Base-by-base conservation (phyloP, 2,113 vertebrate species). In the Oncorhynchus nerka region DNA sequence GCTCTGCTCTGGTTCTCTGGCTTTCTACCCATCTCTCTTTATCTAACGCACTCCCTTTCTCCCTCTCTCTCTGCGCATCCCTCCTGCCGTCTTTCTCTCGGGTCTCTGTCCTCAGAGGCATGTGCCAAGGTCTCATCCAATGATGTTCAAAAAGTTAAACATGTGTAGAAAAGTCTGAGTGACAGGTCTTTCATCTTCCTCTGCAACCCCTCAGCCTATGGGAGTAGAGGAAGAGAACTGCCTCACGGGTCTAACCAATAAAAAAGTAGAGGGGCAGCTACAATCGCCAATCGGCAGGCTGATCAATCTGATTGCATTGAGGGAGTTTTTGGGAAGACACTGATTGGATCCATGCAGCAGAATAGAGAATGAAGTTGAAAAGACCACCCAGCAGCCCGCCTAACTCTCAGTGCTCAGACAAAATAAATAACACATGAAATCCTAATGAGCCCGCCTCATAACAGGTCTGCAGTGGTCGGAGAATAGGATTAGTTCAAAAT, bases 101-200 rank as follows among this genome's bases (percentile, higher is more conserved):
- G 11, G 72, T 86, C 76, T 81, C 83, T 85, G 75, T 79, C 72
- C 76, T 80, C 68, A 64, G 51, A 70, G 64, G 61, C 70, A 67
- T 11, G 51, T 16, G n/a, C 71, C 49, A 34, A 8, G 39, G 39
- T 77, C 65, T 39, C 1, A 19, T 22, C 80, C 71, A 55, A 5
- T 67, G 75, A 45, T 61, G 1, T 3, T 70, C 20, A n/a, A 68
- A 79, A 76, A 79, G 69, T 75, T 70, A 82, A 83, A 78, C 73
- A 81, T 19, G 39, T 5, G 22, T 9, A 30, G 1, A 0, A 75
- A 70, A 69, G 70, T 34, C 45, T 3, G 66, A 59, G 65, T 72
- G 81, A 79, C 77, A 71, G 76, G 7, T 66, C 74, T 84, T 86
- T 89, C 70, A 87, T 83, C 74, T 76, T 34, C 1, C 77, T 76